A percentile compares a stretch with the other conserved stretches of the same genome.
phyloP scores from a whole-genome alignment of 2,113 vertebrate genomes.

The Odontesthes bonariensis region DNA sequence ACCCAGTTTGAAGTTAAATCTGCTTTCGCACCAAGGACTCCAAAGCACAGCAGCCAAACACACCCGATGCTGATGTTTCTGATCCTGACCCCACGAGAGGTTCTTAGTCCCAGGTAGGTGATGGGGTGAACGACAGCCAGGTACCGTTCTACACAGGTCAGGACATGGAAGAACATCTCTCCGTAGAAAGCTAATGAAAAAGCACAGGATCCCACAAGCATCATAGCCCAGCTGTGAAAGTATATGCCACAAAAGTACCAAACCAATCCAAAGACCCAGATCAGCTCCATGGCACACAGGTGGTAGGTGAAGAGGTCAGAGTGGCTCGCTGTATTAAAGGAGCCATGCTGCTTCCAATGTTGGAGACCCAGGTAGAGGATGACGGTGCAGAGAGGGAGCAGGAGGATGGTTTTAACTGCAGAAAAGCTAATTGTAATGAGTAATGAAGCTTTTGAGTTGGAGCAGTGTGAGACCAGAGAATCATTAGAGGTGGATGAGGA shows the following conservation, averaged over 20 bases:
- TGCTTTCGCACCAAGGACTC: background rate
- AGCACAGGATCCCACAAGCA: accelerated
- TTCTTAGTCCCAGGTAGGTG: background rate
- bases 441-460: accelerated
- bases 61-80: background rate
- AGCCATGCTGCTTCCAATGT: background rate
- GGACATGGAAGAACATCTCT: background rate
- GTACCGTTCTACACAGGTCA: slow-evolving; percentile 9
- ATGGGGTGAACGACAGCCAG: slow-evolving; percentile 34
- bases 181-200: background rate
- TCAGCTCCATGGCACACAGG: background rate
- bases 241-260: background rate
- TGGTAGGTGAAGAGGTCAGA: slow-evolving; percentile 13
- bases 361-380: slow-evolving; percentile 4
- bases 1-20: background rate
- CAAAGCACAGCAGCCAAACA: background rate
- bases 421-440: background rate
- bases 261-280: background rate
- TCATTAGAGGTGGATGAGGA: background rate
- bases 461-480: background rate
- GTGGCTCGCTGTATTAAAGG: slow-evolving; percentile 1
- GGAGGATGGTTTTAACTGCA: background rate
- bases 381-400: background rate
- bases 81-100: background rate
- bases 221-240: background rate